phyloP scores from a whole-genome alignment of 2,113 vertebrate species.

The Pseudolaguvia tuberculata region DNA sequence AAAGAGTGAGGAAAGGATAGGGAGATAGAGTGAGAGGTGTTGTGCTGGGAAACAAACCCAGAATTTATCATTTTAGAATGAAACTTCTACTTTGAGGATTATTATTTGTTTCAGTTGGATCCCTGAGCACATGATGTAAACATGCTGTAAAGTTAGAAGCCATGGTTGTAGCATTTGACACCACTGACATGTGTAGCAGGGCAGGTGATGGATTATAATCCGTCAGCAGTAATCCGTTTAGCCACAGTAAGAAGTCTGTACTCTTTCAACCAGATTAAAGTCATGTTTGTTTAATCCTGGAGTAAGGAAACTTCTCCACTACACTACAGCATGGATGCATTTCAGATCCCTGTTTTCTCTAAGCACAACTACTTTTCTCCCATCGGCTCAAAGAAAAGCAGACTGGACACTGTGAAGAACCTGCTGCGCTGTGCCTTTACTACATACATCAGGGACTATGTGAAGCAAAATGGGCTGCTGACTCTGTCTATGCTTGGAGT shows the following conservation, averaged over 20 bases:
- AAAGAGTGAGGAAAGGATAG: too few relatives aligned
- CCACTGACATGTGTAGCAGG: slow-evolving; percentile 9
- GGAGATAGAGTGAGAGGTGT: too few relatives aligned
- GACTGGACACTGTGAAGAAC: slow-evolving; percentile 38
- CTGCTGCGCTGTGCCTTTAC: slow-evolving; percentile 22
- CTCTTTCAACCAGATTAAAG: slow-evolving; percentile 27
- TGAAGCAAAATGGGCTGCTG: slow-evolving; percentile 72
- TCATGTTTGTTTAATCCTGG: slow-evolving; percentile 58
- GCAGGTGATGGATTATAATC: slow-evolving; percentile 48
- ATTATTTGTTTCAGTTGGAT: too few relatives aligned
- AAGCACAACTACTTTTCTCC: slow-evolving; percentile 42
- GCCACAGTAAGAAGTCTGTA: slow-evolving; percentile 39
- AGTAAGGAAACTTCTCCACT: slow-evolving; percentile 44
- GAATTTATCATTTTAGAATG: too few relatives aligned
- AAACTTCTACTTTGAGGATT: too few relatives aligned
- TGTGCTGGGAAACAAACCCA: too few relatives aligned
- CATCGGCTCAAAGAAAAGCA: slow-evolving; percentile 16
- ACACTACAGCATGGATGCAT: slow-evolving; percentile 62
- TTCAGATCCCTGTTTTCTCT: slow-evolving; percentile 56
- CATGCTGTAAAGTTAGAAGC: background rate
- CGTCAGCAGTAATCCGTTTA: slow-evolving; percentile 63
- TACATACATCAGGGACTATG: slow-evolving; percentile 52
- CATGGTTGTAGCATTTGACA: background rate
- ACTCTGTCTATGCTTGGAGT: slow-evolving; percentile 76
- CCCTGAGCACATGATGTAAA: background rate